phyloP scores from a whole-genome alignment of 1,140 invertebrate genomes.

The Drosophila nebulosa region DNA sequence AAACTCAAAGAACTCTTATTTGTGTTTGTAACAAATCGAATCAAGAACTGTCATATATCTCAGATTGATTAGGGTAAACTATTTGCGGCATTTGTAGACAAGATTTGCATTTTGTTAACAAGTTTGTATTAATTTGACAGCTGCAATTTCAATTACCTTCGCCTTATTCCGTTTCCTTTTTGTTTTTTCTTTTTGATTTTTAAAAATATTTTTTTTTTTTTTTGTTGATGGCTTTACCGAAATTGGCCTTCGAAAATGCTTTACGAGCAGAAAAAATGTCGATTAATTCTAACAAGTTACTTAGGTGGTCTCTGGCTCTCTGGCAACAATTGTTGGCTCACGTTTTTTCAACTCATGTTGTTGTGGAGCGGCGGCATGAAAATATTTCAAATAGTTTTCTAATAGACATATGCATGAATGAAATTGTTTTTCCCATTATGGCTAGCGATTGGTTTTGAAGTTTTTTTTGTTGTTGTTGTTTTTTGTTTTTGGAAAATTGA shows the following conservation, averaged over 20 bases:
- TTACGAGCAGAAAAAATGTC: constrained; percentile 20
- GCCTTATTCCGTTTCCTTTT: neutral
- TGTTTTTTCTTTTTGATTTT: constrained; percentile 18
- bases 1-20: too few species aligned
- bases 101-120: constrained; percentile 63
- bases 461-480: too few species aligned
- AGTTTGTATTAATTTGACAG: constrained; percentile 52
- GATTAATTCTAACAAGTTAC: constrained; percentile 54
- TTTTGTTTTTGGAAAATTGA: neutral
- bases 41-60: neutral
- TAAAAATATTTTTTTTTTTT: constrained; percentile 33
- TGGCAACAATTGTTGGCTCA: constrained; percentile 62
- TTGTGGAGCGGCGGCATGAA: constrained; percentile 57
- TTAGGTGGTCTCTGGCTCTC: constrained; percentile 55
- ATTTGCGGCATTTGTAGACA: constrained; percentile 63
- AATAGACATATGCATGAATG: constrained; percentile 59
- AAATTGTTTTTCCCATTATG: constrained; percentile 49
- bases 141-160: constrained; percentile 56
- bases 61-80: constrained; percentile 15
- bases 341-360: constrained; percentile 58
- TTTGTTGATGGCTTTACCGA: constrained; percentile 62
- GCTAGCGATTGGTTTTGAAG: constrained; percentile 18
- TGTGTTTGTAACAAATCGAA: neutral
- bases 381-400: constrained; percentile 78
- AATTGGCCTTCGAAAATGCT: constrained; percentile 41